Base-by-base conservation (phyloP, 2,888 invertebrate species). In the Cyrtodaria siliqua region DNA sequence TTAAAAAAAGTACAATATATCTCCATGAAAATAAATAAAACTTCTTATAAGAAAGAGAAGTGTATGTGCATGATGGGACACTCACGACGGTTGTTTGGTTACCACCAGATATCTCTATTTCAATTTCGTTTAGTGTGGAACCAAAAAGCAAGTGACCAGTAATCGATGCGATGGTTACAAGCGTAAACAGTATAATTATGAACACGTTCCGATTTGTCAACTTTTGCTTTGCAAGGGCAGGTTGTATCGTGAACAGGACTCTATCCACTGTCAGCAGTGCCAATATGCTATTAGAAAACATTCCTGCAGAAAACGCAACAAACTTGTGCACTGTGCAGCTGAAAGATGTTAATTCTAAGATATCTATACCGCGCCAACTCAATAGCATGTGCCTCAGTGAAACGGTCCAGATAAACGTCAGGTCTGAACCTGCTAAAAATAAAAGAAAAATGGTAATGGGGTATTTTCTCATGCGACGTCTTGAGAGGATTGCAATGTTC, bases 261-360 rank as follows among this genome's bases (percentile, higher is more conserved):
- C 70, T 56, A 16, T 70, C 70, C 16, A 70, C n/a, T 6, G 70
- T 70, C 16, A 70, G 18, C 1, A 47, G 33, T n/a, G 33, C 63
- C 8, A 70, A 27, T 2, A 63, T 42, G 56, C 62, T 63, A 8
- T 49, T 38, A 9, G 70, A 63, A 38, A 57, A 57, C 0, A 20
- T 26, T 2, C 63, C 63, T 16, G 56, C 23, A 14, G 62, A 47
- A 16, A 33, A 63, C 9, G 57, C 24, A n/a, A 70, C 8, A 38
- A 38, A 70, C 12, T 4, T 20, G 3, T 44, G 27, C 3, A 63
- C 27, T 18, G 40, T 55, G 53, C 70, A 70, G n/a, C n/a, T 33
- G 1, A 62, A 27, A 6, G 20, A 14, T 2, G 61, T 57, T 16
- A 38, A 6, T 20, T 70, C 57, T 14, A 16, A 24, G 1, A 63